Evolutionary conservation across 1,140 invertebrate genomes (phyloP).

Genomic region (Diprion similis): DNA sequence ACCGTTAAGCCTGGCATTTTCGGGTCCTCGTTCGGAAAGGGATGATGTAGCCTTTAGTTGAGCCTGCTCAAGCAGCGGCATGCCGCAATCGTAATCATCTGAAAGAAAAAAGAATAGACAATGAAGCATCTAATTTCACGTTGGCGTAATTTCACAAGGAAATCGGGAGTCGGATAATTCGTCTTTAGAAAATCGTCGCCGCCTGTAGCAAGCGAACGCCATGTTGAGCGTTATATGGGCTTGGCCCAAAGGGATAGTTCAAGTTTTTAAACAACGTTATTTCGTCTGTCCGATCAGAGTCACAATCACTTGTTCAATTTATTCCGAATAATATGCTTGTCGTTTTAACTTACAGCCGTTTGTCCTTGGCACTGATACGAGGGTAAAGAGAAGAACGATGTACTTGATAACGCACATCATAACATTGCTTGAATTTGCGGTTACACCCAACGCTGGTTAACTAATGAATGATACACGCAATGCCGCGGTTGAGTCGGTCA

Average conservation of each 20-base stretch:
- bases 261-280: no score
- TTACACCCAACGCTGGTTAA: not conserved
- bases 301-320: not conserved
- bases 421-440: constrained; percentile 36
- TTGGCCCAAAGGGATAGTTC: constrained; percentile 38
- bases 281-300: constrained; percentile 23
- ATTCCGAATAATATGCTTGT: not conserved
- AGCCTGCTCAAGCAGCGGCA: constrained; percentile 76
- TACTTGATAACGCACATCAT: constrained; percentile 44
- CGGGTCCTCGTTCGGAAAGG: constrained; percentile 77
- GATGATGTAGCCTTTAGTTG: constrained; percentile 80
- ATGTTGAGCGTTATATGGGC: constrained; percentile 46
- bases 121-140: not conserved
- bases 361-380: constrained; percentile 31
- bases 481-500: not conserved
- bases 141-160: constrained; percentile 3
- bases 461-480: not conserved
- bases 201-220: constrained; percentile 28
- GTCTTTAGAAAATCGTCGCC: not conserved
- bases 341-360: constrained; percentile 45
- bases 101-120: constrained; percentile 25
- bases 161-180: not conserved
- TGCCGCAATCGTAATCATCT: constrained; percentile 80
- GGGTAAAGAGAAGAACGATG: constrained; percentile 36
- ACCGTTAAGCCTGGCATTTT: constrained; percentile 85